These are phyloP conservation scores for Pedetes capensis DNA, from an alignment of 2,113 vertebrate genomes.

Conservation along the genomic window DNA sequence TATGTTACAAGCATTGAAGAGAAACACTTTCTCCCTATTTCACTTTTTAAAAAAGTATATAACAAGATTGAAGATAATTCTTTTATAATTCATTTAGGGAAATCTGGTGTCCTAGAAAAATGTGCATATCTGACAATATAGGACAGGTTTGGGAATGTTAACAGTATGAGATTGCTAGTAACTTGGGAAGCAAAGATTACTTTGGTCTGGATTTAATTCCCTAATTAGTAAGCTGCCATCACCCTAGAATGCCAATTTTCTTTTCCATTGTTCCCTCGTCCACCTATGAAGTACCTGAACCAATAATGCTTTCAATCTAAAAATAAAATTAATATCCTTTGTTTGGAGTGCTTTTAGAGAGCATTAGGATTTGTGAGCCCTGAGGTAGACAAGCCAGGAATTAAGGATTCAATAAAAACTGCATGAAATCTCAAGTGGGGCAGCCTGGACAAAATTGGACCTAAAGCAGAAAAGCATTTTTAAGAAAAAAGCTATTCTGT, in stretches of 20 bases:
- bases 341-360: slow-evolving; percentile 31
- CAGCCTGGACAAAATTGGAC: not conserved
- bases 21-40: not conserved
- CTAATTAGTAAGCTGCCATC: not conserved
- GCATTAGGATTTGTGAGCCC: not conserved
- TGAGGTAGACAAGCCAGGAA: not conserved
- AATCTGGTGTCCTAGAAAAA: not conserved
- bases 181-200: not conserved
- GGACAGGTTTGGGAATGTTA: not conserved
- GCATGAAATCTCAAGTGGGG: not conserved
- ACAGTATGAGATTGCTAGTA: not conserved
- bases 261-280: not conserved
- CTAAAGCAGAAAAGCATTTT: not conserved
- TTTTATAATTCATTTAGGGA: not conserved
- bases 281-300: not conserved
- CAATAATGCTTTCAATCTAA: slow-evolving; percentile 19
- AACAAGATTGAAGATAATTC: not conserved
- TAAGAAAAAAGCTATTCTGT: slow-evolving; percentile 6
- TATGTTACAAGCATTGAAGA: not conserved
- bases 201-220: not conserved
- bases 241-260: not conserved
- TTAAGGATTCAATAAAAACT: not conserved
- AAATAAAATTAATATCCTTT: slow-evolving; percentile 33
- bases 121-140: not conserved
- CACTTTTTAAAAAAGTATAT: not conserved